Evolutionary conservation across 2,888 invertebrate species (phyloP).

Genomic region (Mamestra brassicae): DNA sequence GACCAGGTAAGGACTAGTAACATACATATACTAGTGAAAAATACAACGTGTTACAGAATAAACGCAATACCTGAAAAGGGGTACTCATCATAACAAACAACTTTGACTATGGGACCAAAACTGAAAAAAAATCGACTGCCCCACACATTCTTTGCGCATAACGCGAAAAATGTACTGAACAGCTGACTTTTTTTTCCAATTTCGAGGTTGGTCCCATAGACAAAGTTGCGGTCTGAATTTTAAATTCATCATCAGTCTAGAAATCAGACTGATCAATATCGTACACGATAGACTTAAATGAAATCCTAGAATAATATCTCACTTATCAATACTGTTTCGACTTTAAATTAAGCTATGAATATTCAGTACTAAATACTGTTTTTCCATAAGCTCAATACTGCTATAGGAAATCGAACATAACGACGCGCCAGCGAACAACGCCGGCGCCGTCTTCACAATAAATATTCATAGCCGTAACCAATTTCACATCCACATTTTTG

Average conservation of each 20-base stretch:
- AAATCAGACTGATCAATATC: not conserved
- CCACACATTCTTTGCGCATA: no score
- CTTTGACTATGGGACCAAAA: no score
- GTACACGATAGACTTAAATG: not conserved
- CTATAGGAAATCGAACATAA: conserved; percentile 8
- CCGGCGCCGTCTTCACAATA: conserved; percentile 1
- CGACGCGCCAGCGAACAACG: not conserved
- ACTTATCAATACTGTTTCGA: not conserved
- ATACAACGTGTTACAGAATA: no score
- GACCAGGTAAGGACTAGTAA: conserved; percentile 91
- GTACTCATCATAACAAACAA: no score
- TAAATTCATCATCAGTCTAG: not conserved
- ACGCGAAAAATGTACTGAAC: no score
- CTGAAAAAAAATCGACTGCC: no score
- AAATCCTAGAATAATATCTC: conserved; percentile 20
- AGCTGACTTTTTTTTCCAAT: no score
- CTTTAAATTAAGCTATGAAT: conserved; percentile 20
- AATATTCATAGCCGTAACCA: conserved; percentile 37
- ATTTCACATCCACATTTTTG: conserved; percentile 28
- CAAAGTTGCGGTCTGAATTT: no score
- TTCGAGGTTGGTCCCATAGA: no score
- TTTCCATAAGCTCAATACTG: conserved; percentile 5
- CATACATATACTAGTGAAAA: no score
- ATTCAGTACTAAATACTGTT: not conserved
- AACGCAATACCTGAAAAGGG: no score